These are phyloP conservation scores for Epizoanthus scotinus DNA, from an alignment of 92 coral and sea anemone genomes.

Conservation along the genomic window DNA sequence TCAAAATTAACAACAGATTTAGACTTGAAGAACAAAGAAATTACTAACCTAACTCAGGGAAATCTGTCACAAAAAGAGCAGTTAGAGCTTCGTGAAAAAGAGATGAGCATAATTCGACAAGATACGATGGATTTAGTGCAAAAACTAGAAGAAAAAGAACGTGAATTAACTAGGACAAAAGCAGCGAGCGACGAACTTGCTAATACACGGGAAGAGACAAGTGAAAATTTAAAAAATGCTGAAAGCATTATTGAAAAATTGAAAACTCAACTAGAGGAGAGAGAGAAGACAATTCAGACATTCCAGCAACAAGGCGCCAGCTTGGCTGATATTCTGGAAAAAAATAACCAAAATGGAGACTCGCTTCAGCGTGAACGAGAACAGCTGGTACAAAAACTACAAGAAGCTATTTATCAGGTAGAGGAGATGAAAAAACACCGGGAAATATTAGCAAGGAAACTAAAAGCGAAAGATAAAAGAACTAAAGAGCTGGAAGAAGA, in stretches of 20 bases:
- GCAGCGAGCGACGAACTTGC: conserved; percentile 53
- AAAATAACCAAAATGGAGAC: conserved; percentile 84
- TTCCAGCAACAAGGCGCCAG: conserved; percentile 87
- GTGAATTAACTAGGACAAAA: conserved; percentile 47
- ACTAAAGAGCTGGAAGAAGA: conserved; percentile 76
- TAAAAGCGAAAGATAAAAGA: conserved; percentile 83
- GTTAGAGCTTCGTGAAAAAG: conserved; percentile 62
- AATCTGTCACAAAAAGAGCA: conserved; percentile 48
- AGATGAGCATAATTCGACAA: conserved; percentile 51
- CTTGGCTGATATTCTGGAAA: conserved; percentile 82
- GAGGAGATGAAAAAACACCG: conserved; percentile 90
- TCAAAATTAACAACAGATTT: conserved; percentile 56
- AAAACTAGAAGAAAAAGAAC: conserved; percentile 52
- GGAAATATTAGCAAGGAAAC: conserved; percentile 83
- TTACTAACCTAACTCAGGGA: conserved; percentile 56
- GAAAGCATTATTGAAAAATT: conserved; percentile 61
- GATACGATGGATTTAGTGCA: conserved; percentile 67
- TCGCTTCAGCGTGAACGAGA: conserved; percentile 91
- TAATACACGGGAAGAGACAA: conserved; percentile 50
- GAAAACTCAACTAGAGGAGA: conserved; percentile 74
- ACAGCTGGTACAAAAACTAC: conserved; percentile 71
- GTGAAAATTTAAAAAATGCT: conserved; percentile 53
- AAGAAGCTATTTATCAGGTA: conserved; percentile 75
- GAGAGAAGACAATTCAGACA: conserved; percentile 79
- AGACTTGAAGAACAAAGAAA: conserved; percentile 56